Base-by-base conservation (phyloP, 2,888 invertebrate species). In the Branchipolynoe longqiensis region DNA sequence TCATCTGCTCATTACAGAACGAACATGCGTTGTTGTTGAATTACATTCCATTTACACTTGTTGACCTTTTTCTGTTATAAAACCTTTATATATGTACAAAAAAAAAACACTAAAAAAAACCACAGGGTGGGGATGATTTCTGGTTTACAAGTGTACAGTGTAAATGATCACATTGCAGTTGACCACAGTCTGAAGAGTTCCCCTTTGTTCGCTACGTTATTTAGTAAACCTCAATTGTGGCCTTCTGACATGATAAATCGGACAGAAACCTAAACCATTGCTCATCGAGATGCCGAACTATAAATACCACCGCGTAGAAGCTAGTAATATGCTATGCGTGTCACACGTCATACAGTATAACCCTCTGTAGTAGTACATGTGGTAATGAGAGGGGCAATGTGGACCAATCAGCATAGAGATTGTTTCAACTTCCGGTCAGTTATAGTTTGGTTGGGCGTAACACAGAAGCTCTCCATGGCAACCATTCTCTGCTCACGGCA, bases 21-120 rank as follows among this genome's bases (percentile, higher is more conserved):
- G 38, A 69, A 69, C 69, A 69, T 69, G 48, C 78, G 48, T 78
- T 78, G 78, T 78, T 78, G 78, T 78, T 78, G 78, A 78, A 78
- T 78, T 54, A 78, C 78, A 78, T 78, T 78, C 78, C 78, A 78
- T 78, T 78, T 78, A 78, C 78, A 78, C 78, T 78, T 54, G 78
- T 78, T 78, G 78, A 78, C 31, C 78, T 78, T 78, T n/a, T 78
- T 54, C 36, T 69, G 36, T 69, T 31, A 33, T 69, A 69, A n/a
- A 14, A 33, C 38, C 38, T 69, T 36, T 69, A 69, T 48, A 48
- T 69, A 69, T 69, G 69, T 69, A 69, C 33, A 69, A n/a, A n/a
- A n/a, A n/a, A n/a, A n/a, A n/a, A n/a, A n/a, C n/a, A n/a, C n/a
- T n/a, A n/a, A n/a, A n/a, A n/a, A n/a, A n/a, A n/a, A n/a, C n/a